phyloP scores from a whole-genome alignment of 2,113 vertebrate species.

The Lasiurus borealis region DNA sequence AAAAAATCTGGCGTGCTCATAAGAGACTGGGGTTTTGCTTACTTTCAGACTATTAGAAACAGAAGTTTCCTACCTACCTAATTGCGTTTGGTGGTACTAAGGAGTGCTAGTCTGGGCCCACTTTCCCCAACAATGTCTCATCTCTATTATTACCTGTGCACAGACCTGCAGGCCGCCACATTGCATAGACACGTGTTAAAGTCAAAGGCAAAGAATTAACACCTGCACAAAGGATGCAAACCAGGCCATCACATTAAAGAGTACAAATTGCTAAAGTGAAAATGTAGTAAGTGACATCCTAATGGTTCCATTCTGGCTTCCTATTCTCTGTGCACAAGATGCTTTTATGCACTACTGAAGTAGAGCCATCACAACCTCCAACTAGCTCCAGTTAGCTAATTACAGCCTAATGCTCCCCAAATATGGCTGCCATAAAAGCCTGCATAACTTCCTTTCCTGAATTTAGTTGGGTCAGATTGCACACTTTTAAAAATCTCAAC shows the following conservation, averaged over 20 bases:
- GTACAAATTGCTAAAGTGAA: conserved; percentile 81
- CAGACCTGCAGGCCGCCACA: conserved; percentile 13
- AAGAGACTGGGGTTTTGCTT: not conserved
- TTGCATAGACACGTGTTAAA: conserved; percentile 60
- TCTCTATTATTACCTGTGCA: not conserved
- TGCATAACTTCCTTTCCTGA: conserved; percentile 67
- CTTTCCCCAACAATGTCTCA: not conserved
- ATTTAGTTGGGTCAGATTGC: conserved; percentile 65
- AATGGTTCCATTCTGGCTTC: conserved; percentile 77
- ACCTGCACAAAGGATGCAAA: conserved; percentile 78
- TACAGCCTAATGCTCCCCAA: conserved; percentile 81
- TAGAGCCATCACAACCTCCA: conserved; percentile 69
- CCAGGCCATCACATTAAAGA: conserved; percentile 79
- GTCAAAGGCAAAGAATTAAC: conserved; percentile 81
- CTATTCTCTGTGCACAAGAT: conserved; percentile 70
- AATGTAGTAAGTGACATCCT: conserved; percentile 83
- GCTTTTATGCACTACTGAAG: conserved; percentile 80
- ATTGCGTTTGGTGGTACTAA: not conserved
- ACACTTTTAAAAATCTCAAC: conserved; percentile 64
- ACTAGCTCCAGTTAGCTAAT: conserved; percentile 76
- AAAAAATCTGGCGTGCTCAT: not conserved
- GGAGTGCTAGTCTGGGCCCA: not conserved
- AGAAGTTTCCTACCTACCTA: not conserved
- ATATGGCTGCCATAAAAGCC: conserved; percentile 79
- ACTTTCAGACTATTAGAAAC: not conserved